These are phyloP conservation scores for Plecturocebus donacophilus DNA, from an alignment of 2,113 vertebrate species.

Conservation along the genomic window DNA sequence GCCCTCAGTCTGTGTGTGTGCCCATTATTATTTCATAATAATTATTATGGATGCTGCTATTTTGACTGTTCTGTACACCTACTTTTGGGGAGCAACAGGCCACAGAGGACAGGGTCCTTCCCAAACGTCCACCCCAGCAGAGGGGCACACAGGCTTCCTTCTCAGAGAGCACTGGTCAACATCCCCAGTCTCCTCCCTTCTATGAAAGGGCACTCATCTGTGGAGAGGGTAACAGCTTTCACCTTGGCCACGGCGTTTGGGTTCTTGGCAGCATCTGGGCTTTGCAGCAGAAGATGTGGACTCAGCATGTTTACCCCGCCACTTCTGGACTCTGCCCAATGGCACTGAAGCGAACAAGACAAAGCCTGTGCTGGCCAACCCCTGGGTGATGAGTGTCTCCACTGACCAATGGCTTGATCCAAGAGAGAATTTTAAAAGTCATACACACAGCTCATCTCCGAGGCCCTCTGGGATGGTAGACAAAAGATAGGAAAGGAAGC, in stretches of 20 bases:
- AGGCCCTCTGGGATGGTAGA: neutral
- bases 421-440: neutral
- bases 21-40: neutral
- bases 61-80: neutral
- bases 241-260: slow-evolving; percentile 61
- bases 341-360: neutral
- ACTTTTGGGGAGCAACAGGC: neutral
- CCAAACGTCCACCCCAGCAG: neutral
- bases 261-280: slow-evolving; percentile 72
- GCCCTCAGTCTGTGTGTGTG: neutral
- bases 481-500: neutral
- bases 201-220: neutral
- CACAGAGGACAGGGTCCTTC: neutral
- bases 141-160: neutral
- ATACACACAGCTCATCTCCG: neutral
- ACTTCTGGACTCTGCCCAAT: neutral
- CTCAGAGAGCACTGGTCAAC: neutral
- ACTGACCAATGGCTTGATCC: neutral
- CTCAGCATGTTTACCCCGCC: neutral
- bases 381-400: neutral
- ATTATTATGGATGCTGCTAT: neutral
- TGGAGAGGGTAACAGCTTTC: slow-evolving; percentile 12
- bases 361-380: neutral
- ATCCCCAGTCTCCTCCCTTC: neutral
- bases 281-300: neutral